Conservation (phyloP, 37 sponge, comb jelly and placozoan genomes). For the Geodia barretti region DNA sequence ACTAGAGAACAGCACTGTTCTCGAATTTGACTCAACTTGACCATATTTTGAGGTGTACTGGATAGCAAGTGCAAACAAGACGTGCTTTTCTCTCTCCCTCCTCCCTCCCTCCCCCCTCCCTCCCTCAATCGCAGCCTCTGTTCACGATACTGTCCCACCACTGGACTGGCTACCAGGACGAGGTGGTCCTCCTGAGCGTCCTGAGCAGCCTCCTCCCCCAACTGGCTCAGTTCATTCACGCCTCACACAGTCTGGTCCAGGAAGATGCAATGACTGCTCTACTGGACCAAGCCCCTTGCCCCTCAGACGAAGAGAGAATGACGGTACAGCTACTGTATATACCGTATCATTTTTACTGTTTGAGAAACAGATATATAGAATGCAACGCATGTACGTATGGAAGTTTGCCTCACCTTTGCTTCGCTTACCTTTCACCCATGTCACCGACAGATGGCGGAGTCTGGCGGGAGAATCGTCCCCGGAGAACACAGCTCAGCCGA, state of each 20-base stretch:
- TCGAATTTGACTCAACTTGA: conserved; percentile 6
- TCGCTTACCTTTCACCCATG: no score
- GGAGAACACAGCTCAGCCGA: conserved; percentile 78
- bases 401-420: no score
- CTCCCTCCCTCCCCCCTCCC: background rate
- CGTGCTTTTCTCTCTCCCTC: background rate
- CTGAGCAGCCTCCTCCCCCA: conserved; percentile 88
- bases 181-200: conserved; percentile 95
- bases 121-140: conserved; percentile 67
- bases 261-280: background rate
- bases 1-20: background rate
- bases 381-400: conserved; percentile 7
- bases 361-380: background rate
- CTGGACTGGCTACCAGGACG: conserved; percentile 95
- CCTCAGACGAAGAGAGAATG: background rate
- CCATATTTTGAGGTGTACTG: background rate
- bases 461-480: conserved; percentile 49
- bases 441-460: background rate
- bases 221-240: conserved; percentile 73
- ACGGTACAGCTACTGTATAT: background rate
- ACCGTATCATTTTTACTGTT: background rate
- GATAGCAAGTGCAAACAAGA: conserved; percentile 3
- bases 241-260: background rate
- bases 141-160: conserved; percentile 77
- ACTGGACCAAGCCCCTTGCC: background rate